Percentiles rank a stretch among this genome's conserved stretches.
phyloP scores from a whole-genome alignment of 2,888 invertebrate species.

The Thyatira batis region DNA sequence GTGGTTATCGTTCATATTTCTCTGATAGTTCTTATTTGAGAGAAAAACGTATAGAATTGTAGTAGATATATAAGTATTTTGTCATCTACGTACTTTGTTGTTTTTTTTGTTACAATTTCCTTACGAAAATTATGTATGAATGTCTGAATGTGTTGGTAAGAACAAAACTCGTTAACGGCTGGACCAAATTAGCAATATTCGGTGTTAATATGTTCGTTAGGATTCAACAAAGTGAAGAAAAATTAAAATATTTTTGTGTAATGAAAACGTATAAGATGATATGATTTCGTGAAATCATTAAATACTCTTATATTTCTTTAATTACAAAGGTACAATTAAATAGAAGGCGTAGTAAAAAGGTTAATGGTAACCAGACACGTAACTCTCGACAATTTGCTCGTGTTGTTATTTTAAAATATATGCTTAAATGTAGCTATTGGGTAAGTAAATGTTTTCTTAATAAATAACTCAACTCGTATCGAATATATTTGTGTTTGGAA shows the following conservation, averaged over 20 bases:
- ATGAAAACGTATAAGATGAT: neutral
- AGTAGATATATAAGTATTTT: neutral
- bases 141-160: too few species aligned
- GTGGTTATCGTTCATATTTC: slow-evolving; percentile 3
- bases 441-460: too few species aligned
- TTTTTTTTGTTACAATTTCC: neutral
- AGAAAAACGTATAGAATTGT: neutral
- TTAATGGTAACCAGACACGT: neutral
- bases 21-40: neutral
- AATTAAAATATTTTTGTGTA: neutral
- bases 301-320: neutral
- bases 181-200: too few species aligned
- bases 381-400: neutral
- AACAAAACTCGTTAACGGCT: too few species aligned
- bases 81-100: neutral
- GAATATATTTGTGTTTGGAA: too few species aligned
- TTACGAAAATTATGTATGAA: neutral
- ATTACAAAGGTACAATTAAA: slow-evolving; percentile 3
- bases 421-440: too few species aligned
- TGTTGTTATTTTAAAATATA: neutral
- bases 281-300: neutral
- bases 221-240: neutral
- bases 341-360: neutral
- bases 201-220: too few species aligned
- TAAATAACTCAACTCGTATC: too few species aligned